A percentile compares a stretch with the other conserved stretches of the same genome.
These are phyloP conservation scores for Pandion haliaetus DNA, from an alignment of 2,113 vertebrate genomes.

Conservation along the genomic window DNA sequence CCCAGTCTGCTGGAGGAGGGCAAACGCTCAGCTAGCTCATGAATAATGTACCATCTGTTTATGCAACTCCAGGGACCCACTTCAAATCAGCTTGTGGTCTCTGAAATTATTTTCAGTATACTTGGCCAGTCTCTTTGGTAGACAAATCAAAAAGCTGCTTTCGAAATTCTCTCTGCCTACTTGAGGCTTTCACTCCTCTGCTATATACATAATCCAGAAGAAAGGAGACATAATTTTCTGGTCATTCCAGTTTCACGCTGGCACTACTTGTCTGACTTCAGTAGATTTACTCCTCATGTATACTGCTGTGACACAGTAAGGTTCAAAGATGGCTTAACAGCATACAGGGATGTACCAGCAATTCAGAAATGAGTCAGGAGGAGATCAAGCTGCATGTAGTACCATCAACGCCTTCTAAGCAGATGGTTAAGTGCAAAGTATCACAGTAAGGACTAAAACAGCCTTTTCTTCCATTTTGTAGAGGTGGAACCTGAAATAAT, in stretches of 20 bases:
- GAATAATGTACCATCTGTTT: background rate
- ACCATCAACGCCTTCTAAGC: background rate
- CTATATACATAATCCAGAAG: background rate
- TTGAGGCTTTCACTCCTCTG: background rate
- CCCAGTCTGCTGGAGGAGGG: background rate
- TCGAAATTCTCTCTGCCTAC: conserved; percentile 39
- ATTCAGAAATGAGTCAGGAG: background rate
- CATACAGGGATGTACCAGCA: background rate
- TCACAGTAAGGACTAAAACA: background rate
- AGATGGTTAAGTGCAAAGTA: background rate
- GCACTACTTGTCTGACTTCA: conserved; percentile 10
- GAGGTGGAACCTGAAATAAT: background rate
- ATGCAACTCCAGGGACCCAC: background rate
- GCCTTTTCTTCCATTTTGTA: background rate
- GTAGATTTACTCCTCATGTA: background rate
- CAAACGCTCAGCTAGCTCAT: background rate
- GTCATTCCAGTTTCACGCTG: background rate
- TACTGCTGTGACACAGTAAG: conserved; percentile 14
- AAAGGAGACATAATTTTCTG: conserved; percentile 24
- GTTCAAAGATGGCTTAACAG: conserved; percentile 31
- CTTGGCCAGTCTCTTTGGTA: background rate
- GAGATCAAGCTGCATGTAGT: background rate
- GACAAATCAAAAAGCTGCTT: conserved; percentile 40
- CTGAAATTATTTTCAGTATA: background rate
- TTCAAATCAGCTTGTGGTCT: conserved; percentile 35